Conservation (phyloP, 2,888 invertebrate species). For the Andrena flavipes region DNA sequence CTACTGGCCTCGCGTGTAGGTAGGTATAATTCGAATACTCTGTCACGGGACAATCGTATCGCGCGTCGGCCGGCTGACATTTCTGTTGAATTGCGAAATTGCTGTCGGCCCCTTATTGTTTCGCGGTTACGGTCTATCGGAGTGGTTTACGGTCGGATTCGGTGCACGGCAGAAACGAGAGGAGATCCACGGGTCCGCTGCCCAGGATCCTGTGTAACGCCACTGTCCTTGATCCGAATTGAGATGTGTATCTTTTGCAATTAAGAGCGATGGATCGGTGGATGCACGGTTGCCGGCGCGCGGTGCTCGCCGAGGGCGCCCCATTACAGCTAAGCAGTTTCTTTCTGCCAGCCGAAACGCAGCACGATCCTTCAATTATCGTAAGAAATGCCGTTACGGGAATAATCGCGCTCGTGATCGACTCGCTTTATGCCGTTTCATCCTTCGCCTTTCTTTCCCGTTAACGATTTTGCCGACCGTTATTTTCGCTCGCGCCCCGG, state of each 20-base stretch:
- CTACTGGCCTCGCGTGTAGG: conserved; percentile 1
- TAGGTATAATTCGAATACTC: conserved; percentile 46
- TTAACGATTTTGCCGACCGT: conserved; percentile 56
- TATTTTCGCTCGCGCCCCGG: conserved; percentile 53
- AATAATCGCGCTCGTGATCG: conserved; percentile 71
- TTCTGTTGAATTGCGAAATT: conserved; percentile 59
- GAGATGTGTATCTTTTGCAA: conserved; percentile 59
- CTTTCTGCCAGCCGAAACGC: conserved; percentile 59
- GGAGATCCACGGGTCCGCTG: conserved; percentile 31
- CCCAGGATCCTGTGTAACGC: conserved; percentile 31
- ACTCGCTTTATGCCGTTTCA: conserved; percentile 70
- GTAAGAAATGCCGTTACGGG: conserved; percentile 70
- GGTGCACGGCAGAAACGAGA: conserved; percentile 23
- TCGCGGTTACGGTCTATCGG: conserved; percentile 47
- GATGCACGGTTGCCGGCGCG: conserved; percentile 33
- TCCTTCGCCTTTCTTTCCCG: conserved; percentile 66
- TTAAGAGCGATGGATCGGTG: conserved; percentile 48
- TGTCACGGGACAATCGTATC: conserved; percentile 57
- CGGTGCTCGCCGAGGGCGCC: conserved; percentile 28
- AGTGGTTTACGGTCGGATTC: conserved; percentile 19
- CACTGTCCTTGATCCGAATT: conserved; percentile 70
- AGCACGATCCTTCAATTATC: conserved; percentile 72
- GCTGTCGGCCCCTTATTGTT: conserved; percentile 54
- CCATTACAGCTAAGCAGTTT: conserved; percentile 43
- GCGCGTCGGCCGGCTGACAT: conserved; percentile 48